These are phyloP conservation scores for Schizopygopsis malacanthus DNA, from an alignment of 2,797 vertebrate genomes.

Conservation along the genomic window DNA sequence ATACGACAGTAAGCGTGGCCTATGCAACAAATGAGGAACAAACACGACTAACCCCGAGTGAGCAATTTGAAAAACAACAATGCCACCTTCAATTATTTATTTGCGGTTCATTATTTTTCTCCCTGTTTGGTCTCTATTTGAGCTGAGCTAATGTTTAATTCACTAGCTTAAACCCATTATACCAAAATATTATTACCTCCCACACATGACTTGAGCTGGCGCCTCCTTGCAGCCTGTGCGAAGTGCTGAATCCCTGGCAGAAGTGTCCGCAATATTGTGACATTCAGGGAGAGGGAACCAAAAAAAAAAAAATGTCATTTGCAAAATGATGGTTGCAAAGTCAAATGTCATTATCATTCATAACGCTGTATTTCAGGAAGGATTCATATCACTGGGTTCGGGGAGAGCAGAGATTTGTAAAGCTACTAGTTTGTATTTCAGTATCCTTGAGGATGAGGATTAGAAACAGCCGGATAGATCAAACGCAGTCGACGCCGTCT, in stretches of 20 bases:
- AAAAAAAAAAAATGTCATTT: background rate
- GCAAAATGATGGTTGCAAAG: slow-evolving; percentile 6
- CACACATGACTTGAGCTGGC: slow-evolving; percentile 27
- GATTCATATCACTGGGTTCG: slow-evolving; percentile 49
- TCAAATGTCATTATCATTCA: slow-evolving; percentile 40
- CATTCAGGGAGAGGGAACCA: slow-evolving; percentile 36
- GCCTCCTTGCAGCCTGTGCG: slow-evolving; percentile 20
- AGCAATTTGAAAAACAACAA: slow-evolving; percentile 71
- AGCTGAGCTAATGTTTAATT: slow-evolving; percentile 63
- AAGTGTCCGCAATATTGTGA: slow-evolving; percentile 20
- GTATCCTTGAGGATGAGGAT: slow-evolving; percentile 29
- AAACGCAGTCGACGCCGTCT: slow-evolving; percentile 32
- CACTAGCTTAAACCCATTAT: slow-evolving; percentile 61
- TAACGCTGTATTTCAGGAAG: slow-evolving; percentile 42
- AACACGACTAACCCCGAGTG: slow-evolving; percentile 69
- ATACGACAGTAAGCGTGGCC: slow-evolving; percentile 51
- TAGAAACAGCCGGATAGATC: slow-evolving; percentile 41
- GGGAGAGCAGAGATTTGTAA: slow-evolving; percentile 20
- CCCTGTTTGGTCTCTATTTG: slow-evolving; percentile 52
- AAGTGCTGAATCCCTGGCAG: background rate
- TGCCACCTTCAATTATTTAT: slow-evolving; percentile 66
- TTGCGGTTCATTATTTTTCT: slow-evolving; percentile 58
- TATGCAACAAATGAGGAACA: slow-evolving; percentile 62
- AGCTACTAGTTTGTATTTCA: slow-evolving; percentile 42
- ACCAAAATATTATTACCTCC: slow-evolving; percentile 59